A percentile compares a stretch with the other conserved stretches of the same genome.
phyloP scores from a whole-genome alignment of 53 echinoderm and acorn worm genomes.

The Echinarachnius parma region DNA sequence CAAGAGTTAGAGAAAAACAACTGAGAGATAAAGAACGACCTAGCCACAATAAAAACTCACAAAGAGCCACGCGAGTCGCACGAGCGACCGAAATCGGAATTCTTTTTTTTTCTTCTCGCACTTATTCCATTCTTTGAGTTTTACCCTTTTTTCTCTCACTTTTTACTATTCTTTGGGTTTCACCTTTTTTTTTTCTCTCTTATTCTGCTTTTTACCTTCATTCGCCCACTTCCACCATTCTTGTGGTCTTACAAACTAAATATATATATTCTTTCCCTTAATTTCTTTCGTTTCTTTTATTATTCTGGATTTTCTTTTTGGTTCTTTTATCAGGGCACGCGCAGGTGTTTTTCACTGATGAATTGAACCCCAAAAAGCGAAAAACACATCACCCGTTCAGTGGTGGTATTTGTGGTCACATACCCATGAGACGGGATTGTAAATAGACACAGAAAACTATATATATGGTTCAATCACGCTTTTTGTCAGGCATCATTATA shows the following conservation, averaged over 20 bases:
- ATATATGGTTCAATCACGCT: too few relatives aligned
- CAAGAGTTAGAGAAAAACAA: neutral
- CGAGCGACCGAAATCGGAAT: slow-evolving; percentile 19
- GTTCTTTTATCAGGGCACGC: slow-evolving; percentile 16
- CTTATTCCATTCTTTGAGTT: too few relatives aligned
- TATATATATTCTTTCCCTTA: slow-evolving; percentile 17
- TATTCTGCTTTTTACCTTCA: too few relatives aligned
- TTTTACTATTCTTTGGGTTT: neutral
- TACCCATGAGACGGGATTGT: too few relatives aligned
- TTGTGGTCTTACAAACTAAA: too few relatives aligned
- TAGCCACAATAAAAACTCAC: slow-evolving; percentile 26
- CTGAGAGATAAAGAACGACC: slow-evolving; percentile 9
- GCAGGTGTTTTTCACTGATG: too few relatives aligned
- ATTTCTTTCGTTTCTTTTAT: slow-evolving; percentile 10
- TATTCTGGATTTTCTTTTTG: slow-evolving; percentile 42
- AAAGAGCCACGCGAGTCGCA: slow-evolving; percentile 34
- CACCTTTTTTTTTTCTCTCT: slow-evolving; percentile 6
- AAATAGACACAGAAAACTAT: too few relatives aligned
- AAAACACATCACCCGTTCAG: too few relatives aligned
- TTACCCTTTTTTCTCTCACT: neutral
- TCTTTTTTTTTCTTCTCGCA: slow-evolving; percentile 12
- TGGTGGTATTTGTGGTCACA: too few relatives aligned
- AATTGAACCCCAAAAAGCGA: too few relatives aligned
- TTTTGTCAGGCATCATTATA: too few relatives aligned
- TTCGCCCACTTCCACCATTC: neutral